Evolutionary conservation across 2,888 invertebrate species (phyloP).

Genomic region (Tanytarsus gracilentus): DNA sequence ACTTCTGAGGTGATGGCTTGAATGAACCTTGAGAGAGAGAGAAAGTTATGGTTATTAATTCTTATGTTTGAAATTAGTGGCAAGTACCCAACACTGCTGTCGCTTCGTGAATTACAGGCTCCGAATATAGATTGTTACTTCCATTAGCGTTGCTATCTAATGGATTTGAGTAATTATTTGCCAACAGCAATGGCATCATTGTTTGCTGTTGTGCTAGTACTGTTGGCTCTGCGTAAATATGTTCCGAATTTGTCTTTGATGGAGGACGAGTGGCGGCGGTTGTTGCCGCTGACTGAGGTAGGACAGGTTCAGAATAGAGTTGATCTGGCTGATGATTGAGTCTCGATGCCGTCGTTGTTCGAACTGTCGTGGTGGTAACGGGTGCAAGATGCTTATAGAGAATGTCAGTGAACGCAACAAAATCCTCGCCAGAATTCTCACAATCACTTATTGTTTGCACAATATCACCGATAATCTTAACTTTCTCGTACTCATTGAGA

Average conservation of each 20-base stretch:
- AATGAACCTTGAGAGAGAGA: conserved; percentile 10
- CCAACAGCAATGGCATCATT: conserved; percentile 32
- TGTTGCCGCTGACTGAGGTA: conserved; percentile 29
- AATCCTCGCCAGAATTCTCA: conserved; percentile 35
- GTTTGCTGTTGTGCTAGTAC: conserved; percentile 36
- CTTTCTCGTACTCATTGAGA: conserved; percentile 36
- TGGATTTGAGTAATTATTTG: conserved; percentile 38
- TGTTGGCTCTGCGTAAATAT: conserved; percentile 39
- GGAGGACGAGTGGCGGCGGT: conserved; percentile 22
- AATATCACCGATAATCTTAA: conserved; percentile 36
- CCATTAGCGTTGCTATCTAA: conserved; percentile 33
- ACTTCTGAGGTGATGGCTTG: too few species aligned
- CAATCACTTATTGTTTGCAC: conserved; percentile 35
- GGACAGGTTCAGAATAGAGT: conserved; percentile 36
- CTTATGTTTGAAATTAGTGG: too few species aligned
- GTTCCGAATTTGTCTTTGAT: conserved; percentile 33
- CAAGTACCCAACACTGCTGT: too few species aligned
- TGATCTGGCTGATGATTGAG: conserved; percentile 32
- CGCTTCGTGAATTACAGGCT: conserved; percentile 10
- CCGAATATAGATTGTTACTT: conserved; percentile 20
- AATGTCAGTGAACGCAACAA: conserved; percentile 36
- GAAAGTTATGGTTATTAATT: neutral
- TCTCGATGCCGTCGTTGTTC: conserved; percentile 1
- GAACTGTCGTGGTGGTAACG: conserved; percentile 32
- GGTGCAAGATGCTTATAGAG: conserved; percentile 35